A percentile compares a stretch with the other conserved stretches of the same genome.
Conservation (phyloP, 30 jellyfish, hydroid and myxozoan species). For the Cassiopea xamachana region DNA sequence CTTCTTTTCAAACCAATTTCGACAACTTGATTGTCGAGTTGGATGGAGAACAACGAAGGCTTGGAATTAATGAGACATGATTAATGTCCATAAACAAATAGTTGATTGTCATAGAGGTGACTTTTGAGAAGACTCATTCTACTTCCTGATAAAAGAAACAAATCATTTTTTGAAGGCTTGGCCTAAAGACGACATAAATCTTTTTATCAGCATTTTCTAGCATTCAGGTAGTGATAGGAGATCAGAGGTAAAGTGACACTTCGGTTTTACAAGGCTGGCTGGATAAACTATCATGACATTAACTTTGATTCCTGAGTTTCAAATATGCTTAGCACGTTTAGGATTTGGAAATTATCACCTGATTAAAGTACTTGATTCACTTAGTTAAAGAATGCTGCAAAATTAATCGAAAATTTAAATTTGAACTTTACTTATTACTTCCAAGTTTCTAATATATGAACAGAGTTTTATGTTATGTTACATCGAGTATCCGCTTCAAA, state of each 20-base stretch:
- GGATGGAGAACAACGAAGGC: background rate
- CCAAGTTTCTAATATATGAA: background rate
- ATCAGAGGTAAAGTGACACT: background rate
- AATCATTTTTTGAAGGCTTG: background rate
- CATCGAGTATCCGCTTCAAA: too few species aligned
- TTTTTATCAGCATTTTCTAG: slow-evolving; percentile 2
- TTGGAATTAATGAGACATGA: slow-evolving; percentile 23
- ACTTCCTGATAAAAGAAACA: background rate
- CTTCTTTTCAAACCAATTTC: background rate
- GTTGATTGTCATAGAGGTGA: slow-evolving; percentile 23
- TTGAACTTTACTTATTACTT: background rate
- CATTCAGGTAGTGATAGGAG: slow-evolving; percentile 1
- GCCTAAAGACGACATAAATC: background rate
- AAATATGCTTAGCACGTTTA: background rate
- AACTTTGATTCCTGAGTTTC: background rate
- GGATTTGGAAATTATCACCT: background rate
- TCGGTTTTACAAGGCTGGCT: background rate
- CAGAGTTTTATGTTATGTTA: too few species aligned
- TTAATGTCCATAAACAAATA: background rate
- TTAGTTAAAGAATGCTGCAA: background rate
- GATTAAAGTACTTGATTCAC: background rate
- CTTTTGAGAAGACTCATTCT: slow-evolving; percentile 13
- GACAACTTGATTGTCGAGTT: background rate
- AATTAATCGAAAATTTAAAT: background rate
- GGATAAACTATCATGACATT: slow-evolving; percentile 7